A percentile compares a stretch with the other conserved stretches of the same genome.
These are phyloP conservation scores for Sinotaia quadrata DNA, from an alignment of 2,888 invertebrate genomes.

Conservation along the genomic window DNA sequence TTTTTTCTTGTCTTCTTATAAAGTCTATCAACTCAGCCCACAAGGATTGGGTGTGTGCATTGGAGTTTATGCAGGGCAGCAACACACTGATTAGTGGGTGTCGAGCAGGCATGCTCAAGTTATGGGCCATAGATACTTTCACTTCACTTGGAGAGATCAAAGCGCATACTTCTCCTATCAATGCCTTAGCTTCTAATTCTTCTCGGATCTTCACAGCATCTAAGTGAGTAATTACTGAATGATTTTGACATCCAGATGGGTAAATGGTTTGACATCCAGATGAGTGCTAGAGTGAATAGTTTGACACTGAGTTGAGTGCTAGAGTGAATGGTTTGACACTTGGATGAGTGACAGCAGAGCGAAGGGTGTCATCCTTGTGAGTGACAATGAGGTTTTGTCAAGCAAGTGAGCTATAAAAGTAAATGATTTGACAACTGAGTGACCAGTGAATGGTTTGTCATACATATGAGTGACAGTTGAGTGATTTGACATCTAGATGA, in stretches of 20 bases:
- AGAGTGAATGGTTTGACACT: background rate
- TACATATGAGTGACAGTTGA: too few relatives aligned
- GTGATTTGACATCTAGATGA: too few relatives aligned
- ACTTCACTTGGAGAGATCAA: conserved; percentile 79
- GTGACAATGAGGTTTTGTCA: background rate
- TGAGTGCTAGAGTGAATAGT: too few relatives aligned
- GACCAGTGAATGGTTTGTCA: too few relatives aligned
- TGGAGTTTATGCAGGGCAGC: conserved; percentile 77
- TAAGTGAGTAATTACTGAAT: conserved; percentile 78
- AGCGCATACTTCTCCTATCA: conserved; percentile 80
- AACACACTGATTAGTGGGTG: conserved; percentile 81
- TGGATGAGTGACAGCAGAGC: background rate
- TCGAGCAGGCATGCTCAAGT: conserved; percentile 82
- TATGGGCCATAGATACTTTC: conserved; percentile 83
- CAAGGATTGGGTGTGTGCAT: conserved; percentile 88
- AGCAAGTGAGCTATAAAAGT: too few relatives aligned
- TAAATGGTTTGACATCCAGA: too few relatives aligned
- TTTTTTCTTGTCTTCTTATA: background rate
- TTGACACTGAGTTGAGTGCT: too few relatives aligned
- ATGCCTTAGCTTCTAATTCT: conserved; percentile 80
- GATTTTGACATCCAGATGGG: background rate
- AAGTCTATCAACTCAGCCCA: conserved; percentile 86
- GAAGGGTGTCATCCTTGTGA: background rate
- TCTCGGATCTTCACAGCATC: conserved; percentile 84
- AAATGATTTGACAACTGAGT: too few relatives aligned